A percentile compares a stretch with the other conserved stretches of the same genome.
Conservation (phyloP, 2,888 invertebrate species). For the Laspeyria flexula region DNA sequence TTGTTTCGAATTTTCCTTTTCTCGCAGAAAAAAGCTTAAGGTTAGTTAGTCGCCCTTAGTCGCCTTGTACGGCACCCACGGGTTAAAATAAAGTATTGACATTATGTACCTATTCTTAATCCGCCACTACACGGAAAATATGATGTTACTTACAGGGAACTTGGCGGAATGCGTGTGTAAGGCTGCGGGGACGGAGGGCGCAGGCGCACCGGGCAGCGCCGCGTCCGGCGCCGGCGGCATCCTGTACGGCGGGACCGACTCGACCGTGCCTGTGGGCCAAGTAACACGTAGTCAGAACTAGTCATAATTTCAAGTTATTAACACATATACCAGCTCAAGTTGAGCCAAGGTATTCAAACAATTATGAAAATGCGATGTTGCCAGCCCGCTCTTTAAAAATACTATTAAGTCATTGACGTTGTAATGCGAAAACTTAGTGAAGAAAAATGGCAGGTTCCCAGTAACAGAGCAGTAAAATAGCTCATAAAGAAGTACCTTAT, state of each 20-base stretch:
- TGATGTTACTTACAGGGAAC: slow-evolving; percentile 88
- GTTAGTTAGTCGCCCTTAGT: too few relatives aligned
- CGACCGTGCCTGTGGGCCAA: slow-evolving; percentile 61
- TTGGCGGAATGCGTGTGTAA: slow-evolving; percentile 92
- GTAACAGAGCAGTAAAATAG: background rate
- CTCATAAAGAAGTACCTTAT: background rate
- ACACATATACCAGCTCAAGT: too few relatives aligned
- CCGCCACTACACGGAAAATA: too few relatives aligned
- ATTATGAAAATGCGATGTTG: too few relatives aligned
- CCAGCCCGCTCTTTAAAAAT: too few relatives aligned
- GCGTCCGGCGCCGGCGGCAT: slow-evolving; percentile 89
- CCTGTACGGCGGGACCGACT: slow-evolving; percentile 85
- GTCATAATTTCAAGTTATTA: too few relatives aligned
- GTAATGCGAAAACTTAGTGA: background rate
- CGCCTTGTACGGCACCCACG: too few relatives aligned
- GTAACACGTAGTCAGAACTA: background rate
- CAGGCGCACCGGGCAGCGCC: slow-evolving; percentile 84
- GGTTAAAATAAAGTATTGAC: too few relatives aligned
- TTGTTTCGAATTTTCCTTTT: too few relatives aligned
- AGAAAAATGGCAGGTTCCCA: background rate
- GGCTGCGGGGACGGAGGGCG: slow-evolving; percentile 74
- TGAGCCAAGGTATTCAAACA: too few relatives aligned
- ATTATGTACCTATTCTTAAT: too few relatives aligned
- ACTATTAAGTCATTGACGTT: slow-evolving; percentile 4
- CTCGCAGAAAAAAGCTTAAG: too few relatives aligned